Conservation (phyloP, 2,888 invertebrate genomes). For the Callyntrura sp. region DNA sequence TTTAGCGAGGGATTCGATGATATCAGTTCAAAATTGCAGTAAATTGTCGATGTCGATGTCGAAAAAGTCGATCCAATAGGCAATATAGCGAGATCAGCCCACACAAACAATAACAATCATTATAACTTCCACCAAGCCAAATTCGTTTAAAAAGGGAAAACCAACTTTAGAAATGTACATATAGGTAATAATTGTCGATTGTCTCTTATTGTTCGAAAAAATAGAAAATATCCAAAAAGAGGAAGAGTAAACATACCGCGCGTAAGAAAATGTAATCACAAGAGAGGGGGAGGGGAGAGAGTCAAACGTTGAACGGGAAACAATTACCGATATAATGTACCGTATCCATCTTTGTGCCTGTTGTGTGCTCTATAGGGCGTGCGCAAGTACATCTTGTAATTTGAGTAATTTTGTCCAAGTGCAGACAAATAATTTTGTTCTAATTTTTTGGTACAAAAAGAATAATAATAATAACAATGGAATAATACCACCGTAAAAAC, state of each 20-base stretch:
- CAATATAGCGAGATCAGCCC: slow-evolving; percentile 42
- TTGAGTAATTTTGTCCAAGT: slow-evolving; percentile 72
- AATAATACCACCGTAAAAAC: slow-evolving; percentile 33
- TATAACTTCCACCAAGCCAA: slow-evolving; percentile 33
- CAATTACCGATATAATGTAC: slow-evolving; percentile 28
- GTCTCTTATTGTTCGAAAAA: slow-evolving; percentile 63
- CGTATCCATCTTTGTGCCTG: background rate
- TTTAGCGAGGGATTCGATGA: slow-evolving; percentile 30
- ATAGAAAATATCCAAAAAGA: slow-evolving; percentile 57
- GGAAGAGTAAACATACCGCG: background rate
- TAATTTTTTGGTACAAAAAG: slow-evolving; percentile 64
- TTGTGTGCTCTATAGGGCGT: slow-evolving; percentile 60
- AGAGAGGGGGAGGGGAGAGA: slow-evolving; percentile 22
- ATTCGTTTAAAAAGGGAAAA: slow-evolving; percentile 21
- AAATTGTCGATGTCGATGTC: slow-evolving; percentile 58
- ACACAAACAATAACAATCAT: slow-evolving; percentile 44
- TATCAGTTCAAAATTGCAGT: slow-evolving; percentile 52
- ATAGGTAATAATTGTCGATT: slow-evolving; percentile 61
- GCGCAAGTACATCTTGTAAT: slow-evolving; percentile 62
- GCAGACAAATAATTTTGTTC: slow-evolving; percentile 72
- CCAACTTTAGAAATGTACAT: slow-evolving; percentile 9
- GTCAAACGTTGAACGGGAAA: slow-evolving; percentile 49
- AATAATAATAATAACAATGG: slow-evolving; percentile 39
- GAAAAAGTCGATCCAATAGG: slow-evolving; percentile 39
- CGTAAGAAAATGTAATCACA: background rate